Conservation (phyloP, 64 coral and sea anemone species). For the Trachythela sp. region DNA sequence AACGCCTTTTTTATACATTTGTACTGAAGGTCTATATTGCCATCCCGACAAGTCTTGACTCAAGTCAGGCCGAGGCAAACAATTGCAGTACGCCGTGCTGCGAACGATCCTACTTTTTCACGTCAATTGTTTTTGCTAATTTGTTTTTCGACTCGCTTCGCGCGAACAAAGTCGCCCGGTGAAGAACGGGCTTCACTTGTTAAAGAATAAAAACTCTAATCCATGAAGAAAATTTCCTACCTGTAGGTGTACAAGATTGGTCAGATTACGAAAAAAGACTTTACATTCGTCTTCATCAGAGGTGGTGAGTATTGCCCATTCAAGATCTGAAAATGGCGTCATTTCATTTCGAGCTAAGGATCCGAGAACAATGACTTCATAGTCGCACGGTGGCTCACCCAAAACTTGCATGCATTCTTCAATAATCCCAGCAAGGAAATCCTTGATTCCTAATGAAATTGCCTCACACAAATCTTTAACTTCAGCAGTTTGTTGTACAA, state of each 20-base stretch:
- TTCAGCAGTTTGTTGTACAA: neutral
- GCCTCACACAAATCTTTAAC: neutral
- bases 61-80: too few species aligned
- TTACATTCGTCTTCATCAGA: neutral
- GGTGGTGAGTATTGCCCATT: neutral
- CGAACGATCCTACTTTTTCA: too few species aligned
- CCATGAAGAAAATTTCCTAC: neutral
- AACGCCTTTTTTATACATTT: too few species aligned
- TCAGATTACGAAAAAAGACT: neutral
- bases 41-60: too few species aligned
- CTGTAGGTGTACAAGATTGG: neutral
- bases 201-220: neutral
- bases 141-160: too few species aligned
- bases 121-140: too few species aligned
- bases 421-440: neutral
- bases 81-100: too few species aligned
- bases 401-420: neutral
- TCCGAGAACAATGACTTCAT: neutral
- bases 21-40: too few species aligned
- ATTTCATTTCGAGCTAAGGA: neutral
- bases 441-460: neutral
- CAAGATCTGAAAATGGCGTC: slow-evolving; percentile 3
- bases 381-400: neutral
- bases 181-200: too few species aligned
- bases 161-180: too few species aligned